Conservation (phyloP, 2,113 vertebrate genomes). For the Candoia aspera region DNA sequence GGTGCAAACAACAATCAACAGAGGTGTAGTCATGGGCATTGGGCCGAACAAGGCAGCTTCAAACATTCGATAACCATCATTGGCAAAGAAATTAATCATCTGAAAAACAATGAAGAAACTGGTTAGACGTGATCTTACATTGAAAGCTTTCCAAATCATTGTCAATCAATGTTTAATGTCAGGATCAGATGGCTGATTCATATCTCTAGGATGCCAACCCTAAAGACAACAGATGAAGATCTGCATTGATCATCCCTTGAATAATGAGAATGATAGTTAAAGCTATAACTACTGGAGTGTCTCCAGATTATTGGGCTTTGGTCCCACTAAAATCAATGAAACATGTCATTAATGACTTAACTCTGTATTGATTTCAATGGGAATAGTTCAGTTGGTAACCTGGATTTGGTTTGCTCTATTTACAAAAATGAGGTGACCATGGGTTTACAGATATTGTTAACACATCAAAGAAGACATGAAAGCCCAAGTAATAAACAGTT, state of each 20-base stretch:
- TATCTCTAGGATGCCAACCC: background rate
- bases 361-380: no score
- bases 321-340: no score
- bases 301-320: no score
- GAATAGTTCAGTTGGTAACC: no score
- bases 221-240: background rate
- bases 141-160: background rate
- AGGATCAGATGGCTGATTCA: background rate
- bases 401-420: no score
- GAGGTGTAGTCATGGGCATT: conserved; percentile 67
- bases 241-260: background rate
- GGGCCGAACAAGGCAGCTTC: conserved; percentile 76
- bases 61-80: conserved; percentile 78
- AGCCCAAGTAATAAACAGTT: no score
- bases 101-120: conserved; percentile 54
- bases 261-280: background rate
- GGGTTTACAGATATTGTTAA: no score
- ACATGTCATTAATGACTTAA: no score
- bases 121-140: background rate
- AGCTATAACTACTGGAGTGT: no score
- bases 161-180: background rate
- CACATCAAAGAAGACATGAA: no score
- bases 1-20: conserved; percentile 68
- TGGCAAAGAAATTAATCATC: conserved; percentile 80
- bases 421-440: no score